Conservation (phyloP, 2,113 vertebrate species). For the Planiliza haematocheilus region DNA sequence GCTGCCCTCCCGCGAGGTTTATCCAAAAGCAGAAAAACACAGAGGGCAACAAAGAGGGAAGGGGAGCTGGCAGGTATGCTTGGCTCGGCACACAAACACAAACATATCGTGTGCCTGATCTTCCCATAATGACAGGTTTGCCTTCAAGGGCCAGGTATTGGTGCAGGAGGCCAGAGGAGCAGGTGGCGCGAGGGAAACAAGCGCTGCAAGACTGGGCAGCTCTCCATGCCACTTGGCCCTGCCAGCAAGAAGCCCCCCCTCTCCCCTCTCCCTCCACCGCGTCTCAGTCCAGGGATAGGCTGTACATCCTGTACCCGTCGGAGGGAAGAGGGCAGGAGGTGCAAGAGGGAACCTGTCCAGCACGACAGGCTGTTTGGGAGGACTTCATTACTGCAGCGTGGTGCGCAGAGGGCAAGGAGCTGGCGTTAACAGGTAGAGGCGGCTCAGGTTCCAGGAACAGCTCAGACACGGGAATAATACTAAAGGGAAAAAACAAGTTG, state of each 20-base stretch:
- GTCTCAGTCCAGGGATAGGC: constrained; percentile 32
- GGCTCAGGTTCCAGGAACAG: constrained; percentile 3
- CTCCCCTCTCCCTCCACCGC: constrained; percentile 17
- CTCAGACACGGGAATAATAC: not conserved
- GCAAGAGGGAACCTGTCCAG: constrained; percentile 45
- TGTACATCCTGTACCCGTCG: constrained; percentile 59
- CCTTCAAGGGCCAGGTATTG: constrained; percentile 50
- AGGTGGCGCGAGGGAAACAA: constrained; percentile 64
- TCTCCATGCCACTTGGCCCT: constrained; percentile 65
- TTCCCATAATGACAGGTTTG: constrained; percentile 59
- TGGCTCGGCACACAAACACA: constrained; percentile 30
- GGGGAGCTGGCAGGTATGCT: constrained; percentile 37
- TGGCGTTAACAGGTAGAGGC: not conserved
- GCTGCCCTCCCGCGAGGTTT: constrained; percentile 37
- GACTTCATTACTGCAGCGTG: constrained; percentile 33
- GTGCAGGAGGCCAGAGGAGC: constrained; percentile 67
- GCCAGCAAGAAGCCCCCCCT: constrained; percentile 27
- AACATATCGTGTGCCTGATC: constrained; percentile 41
- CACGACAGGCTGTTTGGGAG: constrained; percentile 30
- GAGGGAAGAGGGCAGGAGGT: constrained; percentile 17
- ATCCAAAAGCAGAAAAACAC: constrained; percentile 43
- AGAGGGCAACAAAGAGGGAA: constrained; percentile 29
- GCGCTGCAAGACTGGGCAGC: constrained; percentile 35
- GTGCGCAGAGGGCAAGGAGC: not conserved
- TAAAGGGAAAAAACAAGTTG: not conserved